These are phyloP conservation scores for Lanistes nyassanus DNA, from an alignment of 1,140 invertebrate genomes.

Conservation along the genomic window DNA sequence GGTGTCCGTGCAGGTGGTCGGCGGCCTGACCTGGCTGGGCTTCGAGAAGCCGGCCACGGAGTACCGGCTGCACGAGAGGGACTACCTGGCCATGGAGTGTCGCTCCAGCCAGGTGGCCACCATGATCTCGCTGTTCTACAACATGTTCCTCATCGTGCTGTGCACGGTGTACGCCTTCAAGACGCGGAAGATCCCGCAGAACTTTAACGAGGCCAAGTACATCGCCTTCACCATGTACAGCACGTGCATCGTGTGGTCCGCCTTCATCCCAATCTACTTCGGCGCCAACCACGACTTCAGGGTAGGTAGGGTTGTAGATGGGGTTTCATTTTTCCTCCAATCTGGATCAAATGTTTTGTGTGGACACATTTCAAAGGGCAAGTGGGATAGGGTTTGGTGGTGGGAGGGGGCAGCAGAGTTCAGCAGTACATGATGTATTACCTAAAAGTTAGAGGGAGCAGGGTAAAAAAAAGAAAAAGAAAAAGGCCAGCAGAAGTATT, in stretches of 20 bases:
- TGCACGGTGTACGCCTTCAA: slow-evolving; percentile 83
- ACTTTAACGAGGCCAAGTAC: slow-evolving; percentile 95
- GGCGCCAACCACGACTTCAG: slow-evolving; percentile 65
- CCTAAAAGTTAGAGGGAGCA: too few relatives aligned
- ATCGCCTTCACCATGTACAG: slow-evolving; percentile 98
- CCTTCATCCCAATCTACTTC: slow-evolving; percentile 80
- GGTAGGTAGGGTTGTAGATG: slow-evolving; percentile 41
- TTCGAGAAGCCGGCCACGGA: slow-evolving; percentile 70
- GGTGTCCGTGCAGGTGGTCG: slow-evolving; percentile 69
- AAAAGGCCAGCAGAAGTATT: too few relatives aligned
- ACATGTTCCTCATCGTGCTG: slow-evolving; percentile 78
- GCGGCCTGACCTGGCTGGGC: slow-evolving; percentile 71
- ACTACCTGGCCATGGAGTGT: slow-evolving; percentile 73
- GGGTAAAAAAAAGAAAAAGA: too few relatives aligned
- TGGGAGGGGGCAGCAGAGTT: too few relatives aligned
- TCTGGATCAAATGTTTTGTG: too few relatives aligned
- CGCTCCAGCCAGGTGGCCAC: slow-evolving; percentile 77
- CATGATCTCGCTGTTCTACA: slow-evolving; percentile 80
- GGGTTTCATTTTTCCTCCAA: too few relatives aligned
- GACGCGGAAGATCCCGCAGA: slow-evolving; percentile 91
- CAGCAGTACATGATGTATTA: too few relatives aligned
- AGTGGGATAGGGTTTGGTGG: too few relatives aligned
- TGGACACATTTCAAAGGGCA: too few relatives aligned
- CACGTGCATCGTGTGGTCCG: slow-evolving; percentile 80
- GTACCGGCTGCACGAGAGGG: slow-evolving; percentile 48